A percentile compares a stretch with the other conserved stretches of the same genome.
Evolutionary conservation across 2,113 vertebrate species (phyloP).

Genomic region (Procapra przewalskii): DNA sequence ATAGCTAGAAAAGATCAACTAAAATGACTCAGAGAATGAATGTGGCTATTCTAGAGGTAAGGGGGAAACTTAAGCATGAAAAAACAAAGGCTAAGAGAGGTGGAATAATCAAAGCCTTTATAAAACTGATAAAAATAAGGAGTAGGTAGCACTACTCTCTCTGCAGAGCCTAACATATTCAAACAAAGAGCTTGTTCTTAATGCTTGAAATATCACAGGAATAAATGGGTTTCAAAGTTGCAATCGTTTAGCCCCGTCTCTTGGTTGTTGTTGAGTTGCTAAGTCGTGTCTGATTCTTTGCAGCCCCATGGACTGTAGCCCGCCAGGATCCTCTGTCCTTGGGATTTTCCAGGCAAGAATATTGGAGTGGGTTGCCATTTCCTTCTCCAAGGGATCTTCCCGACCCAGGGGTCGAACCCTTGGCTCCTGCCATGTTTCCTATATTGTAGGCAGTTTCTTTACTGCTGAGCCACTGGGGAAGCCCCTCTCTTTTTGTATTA

Average conservation of each 20-base stretch:
- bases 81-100: neutral
- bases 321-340: neutral
- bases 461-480: fast-evolving
- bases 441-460: neutral
- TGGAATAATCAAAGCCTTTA: neutral
- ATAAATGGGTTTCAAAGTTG: conserved; percentile 5
- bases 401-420: neutral
- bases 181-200: neutral
- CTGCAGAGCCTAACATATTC: conserved; percentile 8
- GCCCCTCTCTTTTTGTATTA: neutral
- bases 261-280: neutral
- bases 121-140: neutral
- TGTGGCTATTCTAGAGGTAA: neutral
- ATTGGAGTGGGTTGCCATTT: neutral
- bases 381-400: neutral
- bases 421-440: neutral
- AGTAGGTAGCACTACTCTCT: neutral
- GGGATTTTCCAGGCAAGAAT: neutral
- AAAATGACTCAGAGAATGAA: neutral
- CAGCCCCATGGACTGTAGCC: neutral
- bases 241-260: neutral
- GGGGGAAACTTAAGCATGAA: neutral
- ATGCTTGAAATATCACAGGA: neutral
- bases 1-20: neutral
- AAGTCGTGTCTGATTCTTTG: neutral